These are phyloP conservation scores for Odontothrips loti DNA, from an alignment of 2,888 invertebrate species.

Conservation along the genomic window DNA sequence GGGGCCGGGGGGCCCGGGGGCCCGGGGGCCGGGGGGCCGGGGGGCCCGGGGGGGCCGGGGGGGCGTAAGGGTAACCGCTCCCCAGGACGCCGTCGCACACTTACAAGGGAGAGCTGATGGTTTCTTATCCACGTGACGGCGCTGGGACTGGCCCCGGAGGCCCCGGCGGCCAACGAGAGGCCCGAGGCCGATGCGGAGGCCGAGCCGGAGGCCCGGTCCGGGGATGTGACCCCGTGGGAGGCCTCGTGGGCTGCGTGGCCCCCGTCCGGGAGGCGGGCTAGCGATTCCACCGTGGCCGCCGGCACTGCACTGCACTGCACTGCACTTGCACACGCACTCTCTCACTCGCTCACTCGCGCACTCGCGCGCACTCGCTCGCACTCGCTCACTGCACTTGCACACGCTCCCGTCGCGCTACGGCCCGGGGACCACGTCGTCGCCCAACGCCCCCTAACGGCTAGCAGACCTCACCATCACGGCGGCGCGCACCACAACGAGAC, in stretches of 20 bases:
- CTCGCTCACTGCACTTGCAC: not conserved
- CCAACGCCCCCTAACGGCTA: not conserved
- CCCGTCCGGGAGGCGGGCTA: not conserved
- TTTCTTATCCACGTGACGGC: slow-evolving; percentile 18
- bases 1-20: too few relatives aligned
- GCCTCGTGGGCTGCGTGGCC: not conserved
- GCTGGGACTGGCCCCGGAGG: not conserved
- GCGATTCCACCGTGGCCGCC: slow-evolving; percentile 11
- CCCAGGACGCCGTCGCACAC: not conserved
- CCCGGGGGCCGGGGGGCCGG: too few relatives aligned
- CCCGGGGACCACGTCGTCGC: not conserved
- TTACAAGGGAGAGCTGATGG: slow-evolving; percentile 21
- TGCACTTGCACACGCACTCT: not conserved
- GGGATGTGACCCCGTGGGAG: not conserved
- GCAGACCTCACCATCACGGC: not conserved
- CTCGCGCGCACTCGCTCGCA: not conserved
- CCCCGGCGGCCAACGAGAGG: too few relatives aligned
- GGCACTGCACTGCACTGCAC: slow-evolving; percentile 3
- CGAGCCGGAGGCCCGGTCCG: not conserved
- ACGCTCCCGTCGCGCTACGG: not conserved
- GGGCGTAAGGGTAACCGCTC: too few relatives aligned
- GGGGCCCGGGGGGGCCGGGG: too few relatives aligned
- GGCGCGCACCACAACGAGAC: not conserved
- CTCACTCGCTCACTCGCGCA: not conserved
- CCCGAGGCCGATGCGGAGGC: not conserved